Base-by-base conservation (phyloP, 2,888 invertebrate genomes). In the Helicoverpa assulta region DNA sequence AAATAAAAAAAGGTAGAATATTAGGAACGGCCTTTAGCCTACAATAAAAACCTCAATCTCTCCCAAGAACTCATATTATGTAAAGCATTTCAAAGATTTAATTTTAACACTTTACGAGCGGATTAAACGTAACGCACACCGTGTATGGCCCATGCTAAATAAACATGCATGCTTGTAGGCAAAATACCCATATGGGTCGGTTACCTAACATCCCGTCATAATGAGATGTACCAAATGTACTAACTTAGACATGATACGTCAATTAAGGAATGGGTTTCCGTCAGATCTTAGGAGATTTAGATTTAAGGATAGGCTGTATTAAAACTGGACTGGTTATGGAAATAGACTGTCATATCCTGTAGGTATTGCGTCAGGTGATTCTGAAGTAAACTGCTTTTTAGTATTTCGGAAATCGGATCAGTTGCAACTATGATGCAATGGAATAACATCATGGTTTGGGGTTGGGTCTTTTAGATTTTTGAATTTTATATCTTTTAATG, bases 131-230 rank as follows among this genome's bases (percentile, higher is more conserved):
- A 43, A 66, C 18, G 14, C 29, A 50, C 18, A 29, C 61, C 66
- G 14, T 63, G 21, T 8, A 60, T 1, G 67, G 29, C 21, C 33
- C 43, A 57, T 53, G 52, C 43, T 68, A 60, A 57, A 56, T 10
- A 53, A 14, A n/a, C 21, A 65, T 65, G 73, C 43, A 74, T 65
- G 78, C 47, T 64, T 51, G 79, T 69, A 33, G 68, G 57, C 21
- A 16, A 10, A 16, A 26, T 59, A 19, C 8, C 62, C 43, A 21
- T 53, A 60, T 64, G 59, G 21, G 19, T 26, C 12, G 3, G 47
- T 75, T 76, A 75, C 80, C 50, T 75, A 70, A 76, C 50, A 60
- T 75, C 75, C 75, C 53, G 69, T 73, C 63, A 78, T 57, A 73
- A 50, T 68, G 51, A 60, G 43, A 64, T 5, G 51, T 50, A 68